phyloP scores from a whole-genome alignment of 2,113 vertebrate genomes.

The Tichodroma muraria region DNA sequence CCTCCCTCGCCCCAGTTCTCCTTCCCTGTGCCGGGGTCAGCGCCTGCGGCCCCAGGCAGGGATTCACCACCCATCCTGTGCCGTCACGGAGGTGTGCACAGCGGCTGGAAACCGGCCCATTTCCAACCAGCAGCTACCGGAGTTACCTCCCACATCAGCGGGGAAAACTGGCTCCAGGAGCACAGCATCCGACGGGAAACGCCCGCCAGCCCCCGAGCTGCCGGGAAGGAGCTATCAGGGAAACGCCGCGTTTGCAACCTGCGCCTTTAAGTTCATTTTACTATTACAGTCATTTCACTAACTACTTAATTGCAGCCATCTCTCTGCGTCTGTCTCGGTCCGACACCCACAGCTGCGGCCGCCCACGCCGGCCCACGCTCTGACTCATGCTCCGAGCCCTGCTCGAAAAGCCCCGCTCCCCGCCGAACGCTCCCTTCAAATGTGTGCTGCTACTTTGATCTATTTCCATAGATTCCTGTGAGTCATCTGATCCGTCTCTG shows the following conservation, averaged over 20 bases:
- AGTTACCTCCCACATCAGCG: background rate
- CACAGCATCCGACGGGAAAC: background rate
- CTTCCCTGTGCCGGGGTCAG: background rate
- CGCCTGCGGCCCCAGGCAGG: rapidly evolving
- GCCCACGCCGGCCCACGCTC: constrained; percentile 53
- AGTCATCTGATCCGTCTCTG: constrained; percentile 60
- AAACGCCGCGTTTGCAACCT: background rate
- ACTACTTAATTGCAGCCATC: constrained; percentile 61
- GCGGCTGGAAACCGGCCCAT: background rate
- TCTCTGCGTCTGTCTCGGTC: constrained; percentile 63
- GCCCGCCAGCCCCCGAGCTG: background rate
- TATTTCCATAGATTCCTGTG: constrained; percentile 64
- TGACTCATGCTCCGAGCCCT: constrained; percentile 61
- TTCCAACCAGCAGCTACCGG: background rate
- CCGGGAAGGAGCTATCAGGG: background rate
- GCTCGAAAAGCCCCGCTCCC: constrained; percentile 49
- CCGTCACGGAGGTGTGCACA: rapidly evolving
- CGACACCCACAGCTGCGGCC: constrained; percentile 69
- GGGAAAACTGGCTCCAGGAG: background rate
- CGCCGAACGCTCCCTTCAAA: constrained; percentile 50
- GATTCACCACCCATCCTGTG: background rate
- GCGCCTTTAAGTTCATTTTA: constrained; percentile 56
- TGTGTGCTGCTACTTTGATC: constrained; percentile 59
- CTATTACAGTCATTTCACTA: constrained; percentile 58
- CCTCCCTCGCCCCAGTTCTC: background rate